Conservation (phyloP, 2,797 vertebrate species). For the Schizothorax lantsangensis region DNA sequence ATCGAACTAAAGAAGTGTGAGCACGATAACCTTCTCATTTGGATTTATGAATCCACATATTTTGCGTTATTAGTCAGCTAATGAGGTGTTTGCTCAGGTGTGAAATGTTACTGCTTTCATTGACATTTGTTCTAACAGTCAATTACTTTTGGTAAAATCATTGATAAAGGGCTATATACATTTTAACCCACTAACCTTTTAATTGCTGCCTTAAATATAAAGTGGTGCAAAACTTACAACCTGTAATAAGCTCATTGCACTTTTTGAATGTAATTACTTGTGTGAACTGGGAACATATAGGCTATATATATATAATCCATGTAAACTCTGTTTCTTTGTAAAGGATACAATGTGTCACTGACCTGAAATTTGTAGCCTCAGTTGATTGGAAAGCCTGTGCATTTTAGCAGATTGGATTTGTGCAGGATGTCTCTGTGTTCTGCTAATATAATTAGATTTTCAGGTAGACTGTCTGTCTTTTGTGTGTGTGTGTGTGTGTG, state of each 20-base stretch:
- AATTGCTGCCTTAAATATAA: background rate
- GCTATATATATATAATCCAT: background rate
- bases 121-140: background rate
- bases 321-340: background rate
- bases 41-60: background rate
- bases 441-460: slow-evolving; percentile 44
- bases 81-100: slow-evolving; percentile 13
- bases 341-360: background rate
- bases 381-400: slow-evolving; percentile 30
- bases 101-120: slow-evolving; percentile 7
- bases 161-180: background rate
- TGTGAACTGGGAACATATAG: background rate
- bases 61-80: slow-evolving; percentile 12
- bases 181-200: background rate
- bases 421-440: slow-evolving; percentile 32
- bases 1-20: background rate
- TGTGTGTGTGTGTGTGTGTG: slow-evolving; percentile 7
- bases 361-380: slow-evolving; percentile 5
- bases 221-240: background rate
- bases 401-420: slow-evolving; percentile 50
- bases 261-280: background rate
- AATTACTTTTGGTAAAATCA: background rate
- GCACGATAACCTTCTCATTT: background rate
- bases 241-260: background rate
- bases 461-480: slow-evolving; percentile 18